Percentiles rank a stretch among this genome's conserved stretches.
phyloP scores from a whole-genome alignment of 2,113 vertebrate genomes.

The Aix galericulata region DNA sequence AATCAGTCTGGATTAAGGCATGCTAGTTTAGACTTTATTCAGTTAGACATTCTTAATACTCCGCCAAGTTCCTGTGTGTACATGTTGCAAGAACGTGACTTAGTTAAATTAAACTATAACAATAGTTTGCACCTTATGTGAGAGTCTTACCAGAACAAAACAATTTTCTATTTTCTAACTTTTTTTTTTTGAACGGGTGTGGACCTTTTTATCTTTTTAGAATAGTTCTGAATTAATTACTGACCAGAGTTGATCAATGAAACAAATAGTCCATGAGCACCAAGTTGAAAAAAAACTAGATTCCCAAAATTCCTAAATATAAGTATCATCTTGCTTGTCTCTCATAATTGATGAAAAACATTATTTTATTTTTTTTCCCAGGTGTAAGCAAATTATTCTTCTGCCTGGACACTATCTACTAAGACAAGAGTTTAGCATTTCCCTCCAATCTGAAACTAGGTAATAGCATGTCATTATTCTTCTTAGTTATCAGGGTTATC shows the following conservation, averaged over 20 bases:
- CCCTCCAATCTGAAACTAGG: neutral
- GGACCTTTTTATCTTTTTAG: neutral
- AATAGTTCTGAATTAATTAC: neutral
- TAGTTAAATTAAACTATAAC: neutral
- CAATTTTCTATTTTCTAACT: neutral
- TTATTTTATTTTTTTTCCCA: neutral
- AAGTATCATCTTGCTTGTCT: neutral
- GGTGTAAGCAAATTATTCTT: neutral
- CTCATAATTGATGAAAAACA: rapidly evolving
- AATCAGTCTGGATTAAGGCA: neutral
- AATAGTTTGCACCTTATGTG: neutral
- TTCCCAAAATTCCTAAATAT: neutral
- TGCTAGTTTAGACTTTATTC: neutral
- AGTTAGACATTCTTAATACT: neutral
- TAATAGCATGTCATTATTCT: neutral
- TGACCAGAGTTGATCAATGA: neutral
- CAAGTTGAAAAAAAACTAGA: neutral
- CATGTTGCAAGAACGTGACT: neutral
- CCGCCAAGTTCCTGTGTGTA: neutral
- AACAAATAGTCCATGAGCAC: neutral
- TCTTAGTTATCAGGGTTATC: neutral
- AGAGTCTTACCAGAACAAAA: neutral
- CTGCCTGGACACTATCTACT: neutral
- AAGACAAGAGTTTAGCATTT: neutral
- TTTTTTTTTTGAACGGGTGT: neutral